phyloP scores from a whole-genome alignment of 2,797 vertebrate species.

The Eurystomus glaucurus region DNA sequence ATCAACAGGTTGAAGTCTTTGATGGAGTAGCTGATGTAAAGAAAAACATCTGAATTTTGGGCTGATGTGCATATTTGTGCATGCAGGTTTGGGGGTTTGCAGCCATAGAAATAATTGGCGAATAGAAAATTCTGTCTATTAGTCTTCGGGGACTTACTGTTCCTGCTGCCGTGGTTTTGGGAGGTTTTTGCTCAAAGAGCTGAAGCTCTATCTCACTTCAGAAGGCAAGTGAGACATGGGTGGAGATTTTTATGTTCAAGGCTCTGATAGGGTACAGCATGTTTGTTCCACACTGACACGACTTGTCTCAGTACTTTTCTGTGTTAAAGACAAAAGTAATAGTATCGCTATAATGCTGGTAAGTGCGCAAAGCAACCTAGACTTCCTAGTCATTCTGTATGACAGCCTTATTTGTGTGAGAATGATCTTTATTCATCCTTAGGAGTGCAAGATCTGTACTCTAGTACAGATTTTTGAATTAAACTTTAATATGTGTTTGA shows the following conservation, averaged over 20 bases:
- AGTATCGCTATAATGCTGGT: not conserved
- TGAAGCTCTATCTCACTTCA: not conserved
- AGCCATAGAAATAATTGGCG: not conserved
- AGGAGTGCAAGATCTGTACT: not conserved
- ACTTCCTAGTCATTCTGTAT: not conserved
- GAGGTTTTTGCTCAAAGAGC: not conserved
- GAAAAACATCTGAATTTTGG: not conserved
- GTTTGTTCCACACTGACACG: not conserved
- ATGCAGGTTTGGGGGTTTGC: not conserved
- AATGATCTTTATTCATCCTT: slow-evolving; percentile 14
- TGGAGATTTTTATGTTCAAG: not conserved
- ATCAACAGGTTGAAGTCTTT: not conserved
- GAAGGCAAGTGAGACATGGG: not conserved
- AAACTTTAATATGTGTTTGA: slow-evolving; percentile 44
- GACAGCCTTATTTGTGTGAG: slow-evolving; percentile 35
- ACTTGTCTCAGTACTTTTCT: not conserved
- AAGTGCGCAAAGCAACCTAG: not conserved
- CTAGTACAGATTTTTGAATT: not conserved
- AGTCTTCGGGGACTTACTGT: not conserved
- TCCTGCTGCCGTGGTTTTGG: not conserved
- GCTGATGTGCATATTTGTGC: rapidly evolving
- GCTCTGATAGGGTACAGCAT: not conserved
- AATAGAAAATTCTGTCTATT: not conserved
- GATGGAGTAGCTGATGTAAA: not conserved
- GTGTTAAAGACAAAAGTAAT: slow-evolving; percentile 7